Evolutionary conservation across 2,797 vertebrate genomes (phyloP), one percentile per base, ranked within the genome.

Genomic region (Artibeus lituratus): DNA sequence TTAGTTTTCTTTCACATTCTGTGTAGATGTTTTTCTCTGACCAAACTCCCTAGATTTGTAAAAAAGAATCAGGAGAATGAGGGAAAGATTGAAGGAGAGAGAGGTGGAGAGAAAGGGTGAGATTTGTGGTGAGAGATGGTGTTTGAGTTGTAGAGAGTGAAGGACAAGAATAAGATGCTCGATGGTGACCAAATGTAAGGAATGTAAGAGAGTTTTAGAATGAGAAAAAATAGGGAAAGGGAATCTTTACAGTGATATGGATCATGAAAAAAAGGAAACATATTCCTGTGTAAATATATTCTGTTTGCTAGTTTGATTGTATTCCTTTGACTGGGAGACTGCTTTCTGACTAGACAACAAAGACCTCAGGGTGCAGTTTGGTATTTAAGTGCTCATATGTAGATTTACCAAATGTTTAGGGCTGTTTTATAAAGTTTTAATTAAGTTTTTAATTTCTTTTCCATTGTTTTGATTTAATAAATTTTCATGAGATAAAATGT

Each of bases 391-490:
- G 22, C 18, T 84, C 90, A 51, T 47, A 35, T 77, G 59, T 42
- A 95, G 88, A 83, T 84, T 9, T 10, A 83, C 6, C 51, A 77
- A 59, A 83, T 72, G 24, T 77, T 92, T 81, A 91, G 10, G 12
- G 57, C 7, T 76, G 26, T 83, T 96, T 81, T 65, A 57, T 57
- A 57, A 65, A 91, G 18, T 80, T 15, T 87, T 92, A 90, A 90
- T 93, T 87, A 94, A 29, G 70, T 19, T 73, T 87, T 81, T 67
- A 65, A 85, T 76, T 90, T 92, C 47, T 73, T 86, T 83, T 77
- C 90, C 90, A 84, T 59, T 84, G 1, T 80, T 95, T 92, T 84
- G n/a, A 62, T 32, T 87, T 90, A 77, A 85, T 87, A 94, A 14
- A 55, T 44, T 95, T 95, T 91, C 29, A 53, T 7, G n/a, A 78